Evolutionary conservation across 2,113 vertebrate genomes (phyloP).

Genomic region (Hippocampus mohnikei): DNA sequence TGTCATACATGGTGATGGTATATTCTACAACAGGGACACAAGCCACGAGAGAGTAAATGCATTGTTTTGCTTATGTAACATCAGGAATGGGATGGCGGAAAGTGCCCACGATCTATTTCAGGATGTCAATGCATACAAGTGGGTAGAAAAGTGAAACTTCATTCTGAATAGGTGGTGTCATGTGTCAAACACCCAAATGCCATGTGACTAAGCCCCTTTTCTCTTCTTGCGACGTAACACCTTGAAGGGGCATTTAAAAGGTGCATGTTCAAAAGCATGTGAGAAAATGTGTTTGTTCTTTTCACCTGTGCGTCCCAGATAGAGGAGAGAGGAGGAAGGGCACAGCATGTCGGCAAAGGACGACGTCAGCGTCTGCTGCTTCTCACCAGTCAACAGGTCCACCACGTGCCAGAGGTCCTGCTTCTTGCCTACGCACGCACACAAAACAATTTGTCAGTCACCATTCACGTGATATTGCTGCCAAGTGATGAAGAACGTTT

Average conservation of each 20-base stretch:
- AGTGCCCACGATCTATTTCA: constrained; percentile 7
- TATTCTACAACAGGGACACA: constrained; percentile 77
- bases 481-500: too few relatives aligned
- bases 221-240: constrained; percentile 6
- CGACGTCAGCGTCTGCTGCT: constrained; percentile 94
- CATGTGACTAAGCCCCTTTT: not conserved
- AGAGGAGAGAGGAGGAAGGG: constrained; percentile 90
- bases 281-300: not conserved
- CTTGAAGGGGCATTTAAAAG: not conserved
- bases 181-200: constrained; percentile 16
- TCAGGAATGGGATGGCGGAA: not conserved
- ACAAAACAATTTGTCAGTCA: not conserved
- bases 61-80: constrained; percentile 8
- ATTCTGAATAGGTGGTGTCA: not conserved
- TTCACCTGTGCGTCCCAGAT: constrained; percentile 92
- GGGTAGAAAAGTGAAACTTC: constrained; percentile 10
- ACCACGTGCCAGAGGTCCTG: constrained; percentile 97
- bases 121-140: not conserved
- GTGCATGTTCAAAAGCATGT: too few relatives aligned
- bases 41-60: not conserved
- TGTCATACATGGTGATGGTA: constrained; percentile 99
- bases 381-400: constrained; percentile 93
- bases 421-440: constrained; percentile 82
- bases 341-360: constrained; percentile 91
- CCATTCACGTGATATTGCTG: too few relatives aligned